Base-by-base conservation (phyloP, 2,888 invertebrate species). In the Polydrusus pterygomalis region DNA sequence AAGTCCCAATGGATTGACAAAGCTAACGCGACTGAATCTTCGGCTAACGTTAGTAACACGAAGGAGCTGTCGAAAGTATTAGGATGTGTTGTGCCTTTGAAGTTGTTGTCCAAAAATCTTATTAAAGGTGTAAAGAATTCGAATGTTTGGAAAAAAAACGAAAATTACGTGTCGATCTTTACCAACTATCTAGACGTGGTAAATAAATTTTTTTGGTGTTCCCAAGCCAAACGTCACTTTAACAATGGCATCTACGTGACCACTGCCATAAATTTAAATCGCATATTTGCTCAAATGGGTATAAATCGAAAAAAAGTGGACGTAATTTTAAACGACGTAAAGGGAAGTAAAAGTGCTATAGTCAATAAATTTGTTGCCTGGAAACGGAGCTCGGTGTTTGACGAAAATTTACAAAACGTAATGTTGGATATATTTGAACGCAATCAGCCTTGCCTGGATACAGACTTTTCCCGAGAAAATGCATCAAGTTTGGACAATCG, bases 391-490 rank as follows among this genome's bases (percentile, higher is more conserved):
- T 47, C 47, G 47, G 47, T 47, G 8, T 47, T 47, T 47, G 47
- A 47, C 8, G 47, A 47, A 47, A 47, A 47, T n/a, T 47, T 47
- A 47, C 47, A 47, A 15, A 47, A 47, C 17, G 47, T 47, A 1
- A 47, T 47, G 47, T 47, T 47, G 47, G 47, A 47, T n/a, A 47
- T 47, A 2, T 47, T 47, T 15, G 47, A 47, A 47, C 47, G 47
- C 5, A 47, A 47, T 17, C 47, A 47, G n/a, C 47, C 47, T 10
- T 47, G 15, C 17, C 17, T 47, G 15, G 47, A 47, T 47, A 47
- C 47, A n/a, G 47, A 47, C 15, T 47, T 47, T 30, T 2, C 17
- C 6, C 47, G 40, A 43, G 40, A 43, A 43, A 43, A 43, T 43
- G 40, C 13, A 10, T 43, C 40, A 43, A 47, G 15, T 11, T 47